Evolutionary conservation across 2,797 vertebrate species (phyloP).

Genomic region (Percopsis omiscomaycus): DNA sequence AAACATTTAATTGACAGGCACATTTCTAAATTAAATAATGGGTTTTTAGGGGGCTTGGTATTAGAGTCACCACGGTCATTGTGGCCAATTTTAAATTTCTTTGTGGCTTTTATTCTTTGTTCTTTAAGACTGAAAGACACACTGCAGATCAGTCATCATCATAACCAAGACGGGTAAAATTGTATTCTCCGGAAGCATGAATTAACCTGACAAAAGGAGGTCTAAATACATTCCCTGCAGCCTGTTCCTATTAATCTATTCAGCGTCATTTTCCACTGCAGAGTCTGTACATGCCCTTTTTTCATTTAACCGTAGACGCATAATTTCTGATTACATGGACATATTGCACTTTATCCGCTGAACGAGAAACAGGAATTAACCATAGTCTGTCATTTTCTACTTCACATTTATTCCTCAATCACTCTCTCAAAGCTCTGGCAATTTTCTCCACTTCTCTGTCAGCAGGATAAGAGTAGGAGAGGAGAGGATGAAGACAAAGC

Average conservation of each 20-base stretch:
- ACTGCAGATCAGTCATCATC: slow-evolving; percentile 8
- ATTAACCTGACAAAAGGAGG: slow-evolving; percentile 32
- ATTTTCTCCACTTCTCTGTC: slow-evolving; percentile 32
- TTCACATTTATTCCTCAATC: slow-evolving; percentile 10
- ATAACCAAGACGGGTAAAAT: slow-evolving; percentile 12
- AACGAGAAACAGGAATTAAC: slow-evolving; percentile 54
- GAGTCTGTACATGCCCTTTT: slow-evolving; percentile 18
- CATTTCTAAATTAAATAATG: no score
- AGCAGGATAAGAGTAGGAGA: slow-evolving; percentile 21
- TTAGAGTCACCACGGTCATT: background rate
- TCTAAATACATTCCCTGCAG: slow-evolving; percentile 31
- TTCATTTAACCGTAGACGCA: slow-evolving; percentile 27
- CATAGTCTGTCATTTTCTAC: slow-evolving; percentile 46
- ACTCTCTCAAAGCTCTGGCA: slow-evolving; percentile 22
- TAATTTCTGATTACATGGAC: slow-evolving; percentile 51
- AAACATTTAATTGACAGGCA: no score
- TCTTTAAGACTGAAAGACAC: background rate
- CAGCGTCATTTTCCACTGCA: slow-evolving; percentile 32
- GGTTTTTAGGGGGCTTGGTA: background rate
- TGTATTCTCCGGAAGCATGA: slow-evolving; percentile 29
- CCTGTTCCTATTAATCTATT: slow-evolving; percentile 49
- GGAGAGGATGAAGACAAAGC: slow-evolving; percentile 14
- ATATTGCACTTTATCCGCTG: slow-evolving; percentile 45
- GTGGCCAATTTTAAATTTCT: background rate
- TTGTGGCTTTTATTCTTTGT: background rate